Evolutionary conservation across 2,888 invertebrate genomes (phyloP).

Genomic region (Pseudococcus viburni): DNA sequence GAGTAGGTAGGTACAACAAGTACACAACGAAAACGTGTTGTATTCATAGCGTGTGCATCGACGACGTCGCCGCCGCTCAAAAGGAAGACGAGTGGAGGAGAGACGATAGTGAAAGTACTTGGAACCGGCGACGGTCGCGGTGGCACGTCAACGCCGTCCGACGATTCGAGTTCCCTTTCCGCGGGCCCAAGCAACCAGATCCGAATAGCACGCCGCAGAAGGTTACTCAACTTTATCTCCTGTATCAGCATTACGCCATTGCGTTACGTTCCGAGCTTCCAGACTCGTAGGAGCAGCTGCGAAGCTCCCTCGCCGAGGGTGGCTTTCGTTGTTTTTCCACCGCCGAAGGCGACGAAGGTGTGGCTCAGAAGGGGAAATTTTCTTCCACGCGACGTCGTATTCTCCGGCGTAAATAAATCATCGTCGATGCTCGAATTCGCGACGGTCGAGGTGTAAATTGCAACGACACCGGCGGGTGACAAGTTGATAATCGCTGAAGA

Average conservation of each 20-base stretch:
- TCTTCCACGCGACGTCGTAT: background rate
- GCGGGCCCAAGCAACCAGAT: conserved; percentile 63
- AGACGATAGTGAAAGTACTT: conserved; percentile 64
- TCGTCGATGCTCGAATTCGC: conserved; percentile 1
- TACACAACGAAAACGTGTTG: conserved; percentile 18
- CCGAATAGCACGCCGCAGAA: conserved; percentile 56
- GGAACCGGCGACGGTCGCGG: conserved; percentile 15
- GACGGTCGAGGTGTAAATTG: conserved; percentile 7
- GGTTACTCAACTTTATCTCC: conserved; percentile 66
- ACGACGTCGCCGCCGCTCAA: background rate
- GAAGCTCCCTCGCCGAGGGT: background rate
- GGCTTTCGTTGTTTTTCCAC: background rate
- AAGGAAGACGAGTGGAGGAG: conserved; percentile 6
- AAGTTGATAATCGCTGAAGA: conserved; percentile 36
- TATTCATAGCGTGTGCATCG: conserved; percentile 17
- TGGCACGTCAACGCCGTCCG: conserved; percentile 47
- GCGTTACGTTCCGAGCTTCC: background rate
- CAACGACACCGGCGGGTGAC: conserved; percentile 9
- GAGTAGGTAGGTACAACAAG: conserved; percentile 19
- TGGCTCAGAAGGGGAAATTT: background rate
- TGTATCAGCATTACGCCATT: conserved; percentile 59
- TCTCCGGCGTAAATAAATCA: background rate
- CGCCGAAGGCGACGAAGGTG: too few species aligned
- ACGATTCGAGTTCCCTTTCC: conserved; percentile 66
- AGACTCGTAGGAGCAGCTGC: background rate